phyloP scores from a whole-genome alignment of 2,113 vertebrate genomes.

The Salminus brasiliensis region DNA sequence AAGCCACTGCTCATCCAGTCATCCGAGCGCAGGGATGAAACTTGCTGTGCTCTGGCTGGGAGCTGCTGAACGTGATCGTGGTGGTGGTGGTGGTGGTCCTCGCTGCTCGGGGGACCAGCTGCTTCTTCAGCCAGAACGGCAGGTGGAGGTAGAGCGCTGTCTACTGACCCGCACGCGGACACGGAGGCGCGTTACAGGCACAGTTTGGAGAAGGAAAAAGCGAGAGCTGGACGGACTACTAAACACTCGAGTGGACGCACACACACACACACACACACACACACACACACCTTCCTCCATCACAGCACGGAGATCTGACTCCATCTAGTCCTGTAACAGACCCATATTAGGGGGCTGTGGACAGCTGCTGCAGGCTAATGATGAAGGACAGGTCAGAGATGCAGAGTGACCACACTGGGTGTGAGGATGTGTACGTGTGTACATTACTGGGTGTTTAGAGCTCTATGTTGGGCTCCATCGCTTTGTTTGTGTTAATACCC shows the following conservation, averaged over 20 bases:
- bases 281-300: neutral
- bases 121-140: constrained; percentile 66
- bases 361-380: neutral
- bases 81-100: neutral
- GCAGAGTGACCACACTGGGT: too few species aligned
- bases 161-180: constrained; percentile 49
- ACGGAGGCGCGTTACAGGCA: neutral
- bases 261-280: too few species aligned
- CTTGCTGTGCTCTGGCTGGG: neutral
- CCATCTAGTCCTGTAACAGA: neutral
- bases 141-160: constrained; percentile 80
- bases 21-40: neutral
- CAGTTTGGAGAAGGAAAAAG: neutral
- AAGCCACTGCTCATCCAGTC: neutral
- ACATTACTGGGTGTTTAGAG: neutral
- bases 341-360: neutral
- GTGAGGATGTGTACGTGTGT: too few species aligned
- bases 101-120: constrained; percentile 46
- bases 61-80: neutral
- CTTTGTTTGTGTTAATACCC: neutral
- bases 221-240: neutral
- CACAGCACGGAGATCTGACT: neutral
- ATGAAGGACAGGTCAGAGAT: neutral
- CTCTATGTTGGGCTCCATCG: neutral
- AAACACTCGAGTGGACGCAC: neutral